Conservation (phyloP, 1,140 invertebrate genomes). For the Aphidius gifuensis region DNA sequence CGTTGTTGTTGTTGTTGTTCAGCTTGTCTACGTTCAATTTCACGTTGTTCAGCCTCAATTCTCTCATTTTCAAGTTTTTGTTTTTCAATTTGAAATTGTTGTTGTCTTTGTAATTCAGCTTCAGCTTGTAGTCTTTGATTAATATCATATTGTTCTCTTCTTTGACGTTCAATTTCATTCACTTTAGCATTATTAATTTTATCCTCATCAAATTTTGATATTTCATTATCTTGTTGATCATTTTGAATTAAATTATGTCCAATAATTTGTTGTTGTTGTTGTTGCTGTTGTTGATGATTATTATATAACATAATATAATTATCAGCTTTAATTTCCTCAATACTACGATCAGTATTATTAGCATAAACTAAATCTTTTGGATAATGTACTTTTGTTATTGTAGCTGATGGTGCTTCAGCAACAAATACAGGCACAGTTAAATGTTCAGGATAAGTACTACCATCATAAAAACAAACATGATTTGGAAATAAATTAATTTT, state of each 20-base stretch:
- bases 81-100: constrained; percentile 36
- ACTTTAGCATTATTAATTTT: constrained; percentile 9
- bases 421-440: constrained; percentile 60
- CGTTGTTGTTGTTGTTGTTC: constrained; percentile 25
- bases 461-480: constrained; percentile 46
- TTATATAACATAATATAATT: constrained; percentile 31
- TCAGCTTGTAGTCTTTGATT: constrained; percentile 23
- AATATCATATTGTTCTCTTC: constrained; percentile 22
- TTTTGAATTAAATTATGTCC: constrained; percentile 15
- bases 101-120: constrained; percentile 34
- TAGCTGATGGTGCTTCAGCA: constrained; percentile 59
- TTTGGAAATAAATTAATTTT: constrained; percentile 45
- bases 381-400: constrained; percentile 55
- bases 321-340: constrained; percentile 64
- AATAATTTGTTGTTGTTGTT: constrained; percentile 18
- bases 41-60: constrained; percentile 31
- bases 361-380: constrained; percentile 60
- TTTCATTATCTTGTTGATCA: not conserved
- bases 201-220: not conserved
- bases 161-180: constrained; percentile 18
- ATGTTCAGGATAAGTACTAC: constrained; percentile 57
- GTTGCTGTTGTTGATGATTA: not conserved
- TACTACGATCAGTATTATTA: constrained; percentile 62
- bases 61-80: constrained; percentile 37
- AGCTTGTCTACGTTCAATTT: constrained; percentile 33